Evolutionary conservation across 2,113 vertebrate genomes (phyloP).

Genomic region (Ochotona curzoniae): DNA sequence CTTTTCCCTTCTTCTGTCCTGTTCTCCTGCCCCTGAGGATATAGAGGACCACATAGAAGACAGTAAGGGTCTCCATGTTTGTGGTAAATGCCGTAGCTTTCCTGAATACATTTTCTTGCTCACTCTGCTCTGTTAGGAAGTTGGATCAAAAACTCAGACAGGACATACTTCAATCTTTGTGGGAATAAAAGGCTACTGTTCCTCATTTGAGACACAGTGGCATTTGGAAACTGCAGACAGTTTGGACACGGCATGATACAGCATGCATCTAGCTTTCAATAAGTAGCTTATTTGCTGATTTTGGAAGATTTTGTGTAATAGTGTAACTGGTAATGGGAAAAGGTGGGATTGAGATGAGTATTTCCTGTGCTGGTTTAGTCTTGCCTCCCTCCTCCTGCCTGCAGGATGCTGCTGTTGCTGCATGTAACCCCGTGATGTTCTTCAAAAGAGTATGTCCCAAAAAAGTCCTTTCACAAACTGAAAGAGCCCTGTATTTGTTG

Average conservation of each 20-base stretch:
- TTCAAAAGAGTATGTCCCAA: constrained; percentile 55
- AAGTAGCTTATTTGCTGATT: not conserved
- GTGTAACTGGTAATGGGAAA: constrained; percentile 83
- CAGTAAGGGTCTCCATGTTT: not conserved
- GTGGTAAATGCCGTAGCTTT: not conserved
- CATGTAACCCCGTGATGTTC: not conserved
- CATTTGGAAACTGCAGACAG: not conserved
- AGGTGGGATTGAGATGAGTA: not conserved
- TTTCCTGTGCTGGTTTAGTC: constrained; percentile 84
- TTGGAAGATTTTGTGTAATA: constrained; percentile 85
- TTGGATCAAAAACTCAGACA: not conserved
- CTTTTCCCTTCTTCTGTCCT: not conserved
- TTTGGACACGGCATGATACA: not conserved
- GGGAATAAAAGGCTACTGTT: not conserved
- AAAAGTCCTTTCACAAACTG: constrained; percentile 66
- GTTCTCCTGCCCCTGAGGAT: not conserved
- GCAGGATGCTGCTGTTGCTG: not conserved
- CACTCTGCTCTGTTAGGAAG: not conserved
- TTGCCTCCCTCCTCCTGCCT: constrained; percentile 56
- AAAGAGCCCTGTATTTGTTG: constrained; percentile 69
- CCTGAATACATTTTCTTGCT: not conserved
- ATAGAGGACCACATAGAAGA: accelerated
- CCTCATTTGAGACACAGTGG: not conserved
- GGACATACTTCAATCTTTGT: not conserved
- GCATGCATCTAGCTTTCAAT: not conserved